phyloP scores from a whole-genome alignment of 2,797 vertebrate species.

The Enteromius fasciolatus region DNA sequence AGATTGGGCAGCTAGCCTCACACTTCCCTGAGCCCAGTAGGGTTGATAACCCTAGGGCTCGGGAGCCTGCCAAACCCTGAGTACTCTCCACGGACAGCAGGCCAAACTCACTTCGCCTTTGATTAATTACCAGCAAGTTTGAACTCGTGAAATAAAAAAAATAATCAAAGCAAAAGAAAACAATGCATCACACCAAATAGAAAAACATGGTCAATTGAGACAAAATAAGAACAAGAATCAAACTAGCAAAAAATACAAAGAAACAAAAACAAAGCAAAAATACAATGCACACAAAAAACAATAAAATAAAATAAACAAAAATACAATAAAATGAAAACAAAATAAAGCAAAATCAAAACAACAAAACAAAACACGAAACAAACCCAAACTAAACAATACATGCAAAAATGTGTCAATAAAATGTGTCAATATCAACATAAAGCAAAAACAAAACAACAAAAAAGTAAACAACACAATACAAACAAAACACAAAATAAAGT shows the following conservation, averaged over 20 bases:
- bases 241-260: background rate
- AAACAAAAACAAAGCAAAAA: background rate
- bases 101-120: no score
- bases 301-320: background rate
- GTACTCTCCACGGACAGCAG: no score
- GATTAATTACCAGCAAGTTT: no score
- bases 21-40: no score
- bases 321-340: no score
- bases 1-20: no score
- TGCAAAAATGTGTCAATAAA: background rate
- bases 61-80: no score
- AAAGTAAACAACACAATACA: background rate
- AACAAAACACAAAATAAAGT: background rate
- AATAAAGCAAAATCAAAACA: background rate
- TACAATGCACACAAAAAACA: background rate
- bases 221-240: background rate
- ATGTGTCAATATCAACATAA: background rate
- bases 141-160: background rate
- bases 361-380: background rate
- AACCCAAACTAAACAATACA: background rate
- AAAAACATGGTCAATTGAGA: background rate
- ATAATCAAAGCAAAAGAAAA: background rate
- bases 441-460: background rate
- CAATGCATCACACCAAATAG: background rate
- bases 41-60: no score